These are phyloP conservation scores for Drosophila kokeensis DNA, from an alignment of 2,888 invertebrate species.

Conservation along the genomic window DNA sequence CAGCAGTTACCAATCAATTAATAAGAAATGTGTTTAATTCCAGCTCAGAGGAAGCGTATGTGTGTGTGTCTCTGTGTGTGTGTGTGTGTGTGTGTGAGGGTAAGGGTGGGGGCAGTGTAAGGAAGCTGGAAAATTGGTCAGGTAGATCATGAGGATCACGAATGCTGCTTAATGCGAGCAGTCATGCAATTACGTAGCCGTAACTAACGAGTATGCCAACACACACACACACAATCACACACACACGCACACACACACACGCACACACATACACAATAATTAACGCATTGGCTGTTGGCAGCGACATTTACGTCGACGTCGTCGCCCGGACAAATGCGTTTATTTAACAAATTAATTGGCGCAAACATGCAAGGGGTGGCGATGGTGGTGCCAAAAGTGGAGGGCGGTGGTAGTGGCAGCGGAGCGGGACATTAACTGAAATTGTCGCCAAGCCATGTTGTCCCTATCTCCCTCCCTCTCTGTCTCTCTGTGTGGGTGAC, in stretches of 20 bases:
- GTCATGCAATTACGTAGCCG: conserved; percentile 62
- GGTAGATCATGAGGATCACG: conserved; percentile 28
- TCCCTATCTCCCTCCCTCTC: background rate
- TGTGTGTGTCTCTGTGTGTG: background rate
- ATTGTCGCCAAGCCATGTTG: conserved; percentile 52
- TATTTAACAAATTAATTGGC: conserved; percentile 81
- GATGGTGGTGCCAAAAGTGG: conserved; percentile 1
- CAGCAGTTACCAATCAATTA: conserved; percentile 67
- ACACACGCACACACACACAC: conserved; percentile 20
- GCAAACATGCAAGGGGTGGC: conserved; percentile 55
- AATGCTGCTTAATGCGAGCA: conserved; percentile 32
- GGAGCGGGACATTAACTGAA: conserved; percentile 54
- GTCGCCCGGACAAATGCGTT: conserved; percentile 64
- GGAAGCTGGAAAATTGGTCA: conserved; percentile 25
- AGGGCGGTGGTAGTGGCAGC: background rate
- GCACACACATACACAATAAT: conserved; percentile 42
- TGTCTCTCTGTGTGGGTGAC: background rate
- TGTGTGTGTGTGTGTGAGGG: background rate
- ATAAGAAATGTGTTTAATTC: conserved; percentile 56
- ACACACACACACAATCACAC: conserved; percentile 21
- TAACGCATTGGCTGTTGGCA: conserved; percentile 25
- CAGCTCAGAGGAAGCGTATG: background rate
- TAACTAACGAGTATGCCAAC: conserved; percentile 61
- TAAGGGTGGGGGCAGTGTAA: background rate
- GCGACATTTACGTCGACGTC: conserved; percentile 1